Conservation (phyloP, 2,888 invertebrate species). For the Limnephilus marmoratus region DNA sequence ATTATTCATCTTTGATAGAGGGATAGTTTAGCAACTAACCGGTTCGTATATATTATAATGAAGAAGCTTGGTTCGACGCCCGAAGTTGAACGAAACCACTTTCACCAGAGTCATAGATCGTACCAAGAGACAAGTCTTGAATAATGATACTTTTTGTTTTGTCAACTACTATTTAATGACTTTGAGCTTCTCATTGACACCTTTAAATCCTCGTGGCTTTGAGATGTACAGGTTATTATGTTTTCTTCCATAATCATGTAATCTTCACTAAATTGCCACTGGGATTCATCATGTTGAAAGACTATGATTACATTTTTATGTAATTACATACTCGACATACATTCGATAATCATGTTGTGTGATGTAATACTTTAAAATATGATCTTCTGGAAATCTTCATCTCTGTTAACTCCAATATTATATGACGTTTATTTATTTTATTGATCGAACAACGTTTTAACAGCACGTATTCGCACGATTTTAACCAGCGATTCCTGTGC, state of each 20-base stretch:
- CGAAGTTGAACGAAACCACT: slow-evolving; percentile 39
- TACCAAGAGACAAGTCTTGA: slow-evolving; percentile 14
- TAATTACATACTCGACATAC: neutral
- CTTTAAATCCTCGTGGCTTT: neutral
- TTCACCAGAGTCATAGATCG: slow-evolving; percentile 13
- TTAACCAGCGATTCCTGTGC: no score
- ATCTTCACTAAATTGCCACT: neutral
- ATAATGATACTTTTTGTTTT: slow-evolving; percentile 9
- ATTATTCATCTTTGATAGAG: neutral
- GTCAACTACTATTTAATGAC: neutral
- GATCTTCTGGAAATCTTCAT: neutral
- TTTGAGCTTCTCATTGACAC: neutral
- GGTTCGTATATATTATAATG: slow-evolving; percentile 19
- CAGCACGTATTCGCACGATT: no score
- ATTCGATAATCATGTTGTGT: neutral
- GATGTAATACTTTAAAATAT: neutral
- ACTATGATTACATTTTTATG: neutral
- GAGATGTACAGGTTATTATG: neutral
- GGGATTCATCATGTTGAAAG: neutral
- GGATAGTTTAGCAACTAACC: slow-evolving; percentile 45
- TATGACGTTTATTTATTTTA: no score
- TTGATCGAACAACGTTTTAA: no score
- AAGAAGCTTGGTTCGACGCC: slow-evolving; percentile 50
- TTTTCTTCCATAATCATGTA: neutral
- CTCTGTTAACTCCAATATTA: no score